A percentile compares a stretch with the other conserved stretches of the same genome.
phyloP scores from a whole-genome alignment of 2,113 vertebrate genomes.

The Pomatorhinus ruficollis region DNA sequence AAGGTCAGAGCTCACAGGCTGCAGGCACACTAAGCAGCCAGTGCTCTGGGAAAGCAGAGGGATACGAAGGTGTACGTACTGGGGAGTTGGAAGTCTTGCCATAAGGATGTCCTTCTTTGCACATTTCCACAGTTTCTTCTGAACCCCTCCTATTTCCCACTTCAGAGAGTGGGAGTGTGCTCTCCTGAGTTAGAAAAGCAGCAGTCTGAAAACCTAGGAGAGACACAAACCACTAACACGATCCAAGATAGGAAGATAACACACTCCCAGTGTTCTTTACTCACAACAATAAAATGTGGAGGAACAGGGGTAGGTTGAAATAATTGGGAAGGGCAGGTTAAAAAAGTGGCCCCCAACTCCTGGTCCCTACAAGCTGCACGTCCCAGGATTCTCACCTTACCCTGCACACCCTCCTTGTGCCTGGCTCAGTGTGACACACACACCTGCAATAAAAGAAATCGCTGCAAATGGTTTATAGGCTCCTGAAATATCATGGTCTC shows the following conservation, averaged over 20 bases:
- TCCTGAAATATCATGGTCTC: neutral
- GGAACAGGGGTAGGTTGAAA: neutral
- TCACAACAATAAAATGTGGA: neutral
- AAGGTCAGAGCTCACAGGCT: fast-evolving
- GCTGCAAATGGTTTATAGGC: neutral
- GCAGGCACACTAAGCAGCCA: neutral
- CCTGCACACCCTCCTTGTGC: neutral
- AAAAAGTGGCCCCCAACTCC: neutral
- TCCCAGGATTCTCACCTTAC: neutral
- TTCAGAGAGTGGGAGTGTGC: neutral
- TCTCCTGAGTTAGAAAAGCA: neutral
- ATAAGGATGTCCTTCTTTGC: neutral
- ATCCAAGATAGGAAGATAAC: neutral
- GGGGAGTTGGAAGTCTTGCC: neutral
- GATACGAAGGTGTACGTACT: too few relatives aligned
- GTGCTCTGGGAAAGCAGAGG: neutral
- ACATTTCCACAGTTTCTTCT: neutral
- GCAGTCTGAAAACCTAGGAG: neutral
- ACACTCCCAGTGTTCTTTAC: neutral
- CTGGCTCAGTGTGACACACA: neutral
- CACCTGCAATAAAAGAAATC: neutral
- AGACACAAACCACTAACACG: neutral
- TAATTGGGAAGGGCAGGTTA: neutral
- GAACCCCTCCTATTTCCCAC: neutral
- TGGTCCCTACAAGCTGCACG: neutral